Evolutionary conservation across 2,888 invertebrate species (phyloP).

Genomic region (Syritta pipiens): DNA sequence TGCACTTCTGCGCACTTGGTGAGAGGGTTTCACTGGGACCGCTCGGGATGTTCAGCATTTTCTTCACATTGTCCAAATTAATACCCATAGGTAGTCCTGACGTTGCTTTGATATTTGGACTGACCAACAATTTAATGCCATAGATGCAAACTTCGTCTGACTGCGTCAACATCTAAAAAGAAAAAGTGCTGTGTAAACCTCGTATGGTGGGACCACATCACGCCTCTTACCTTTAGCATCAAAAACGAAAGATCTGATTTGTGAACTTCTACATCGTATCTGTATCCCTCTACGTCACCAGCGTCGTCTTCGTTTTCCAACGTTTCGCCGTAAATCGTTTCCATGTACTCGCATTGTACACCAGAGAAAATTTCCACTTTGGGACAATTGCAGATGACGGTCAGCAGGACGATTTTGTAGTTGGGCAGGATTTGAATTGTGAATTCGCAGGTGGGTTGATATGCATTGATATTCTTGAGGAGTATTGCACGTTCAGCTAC

Average conservation of each 20-base stretch:
- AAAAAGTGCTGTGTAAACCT: not conserved
- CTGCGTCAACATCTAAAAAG: conserved; percentile 71
- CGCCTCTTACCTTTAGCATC: conserved; percentile 72
- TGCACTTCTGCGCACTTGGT: conserved; percentile 73
- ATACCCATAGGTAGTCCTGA: conserved; percentile 73
- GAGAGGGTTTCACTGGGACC: conserved; percentile 70
- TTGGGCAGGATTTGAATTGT: conserved; percentile 71
- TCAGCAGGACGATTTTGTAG: conserved; percentile 74
- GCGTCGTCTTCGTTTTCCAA: conserved; percentile 70
- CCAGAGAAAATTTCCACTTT: conserved; percentile 77
- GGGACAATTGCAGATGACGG: conserved; percentile 74
- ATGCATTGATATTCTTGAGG: conserved; percentile 57
- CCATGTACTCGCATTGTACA: conserved; percentile 74
- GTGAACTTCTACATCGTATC: conserved; percentile 76
- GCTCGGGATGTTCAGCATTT: conserved; percentile 73
- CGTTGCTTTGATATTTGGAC: conserved; percentile 76
- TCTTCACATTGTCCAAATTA: conserved; percentile 75
- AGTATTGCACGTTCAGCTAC: conserved; percentile 74
- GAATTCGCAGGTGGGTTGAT: conserved; percentile 74
- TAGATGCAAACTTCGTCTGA: conserved; percentile 75
- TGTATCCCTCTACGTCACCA: conserved; percentile 72
- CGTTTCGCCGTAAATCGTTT: conserved; percentile 74
- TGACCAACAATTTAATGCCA: conserved; percentile 74
- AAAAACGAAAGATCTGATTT: conserved; percentile 74
- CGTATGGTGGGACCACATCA: not conserved